These are phyloP conservation scores for Panthera uncia DNA, from an alignment of 2,113 vertebrate genomes.

Conservation along the genomic window DNA sequence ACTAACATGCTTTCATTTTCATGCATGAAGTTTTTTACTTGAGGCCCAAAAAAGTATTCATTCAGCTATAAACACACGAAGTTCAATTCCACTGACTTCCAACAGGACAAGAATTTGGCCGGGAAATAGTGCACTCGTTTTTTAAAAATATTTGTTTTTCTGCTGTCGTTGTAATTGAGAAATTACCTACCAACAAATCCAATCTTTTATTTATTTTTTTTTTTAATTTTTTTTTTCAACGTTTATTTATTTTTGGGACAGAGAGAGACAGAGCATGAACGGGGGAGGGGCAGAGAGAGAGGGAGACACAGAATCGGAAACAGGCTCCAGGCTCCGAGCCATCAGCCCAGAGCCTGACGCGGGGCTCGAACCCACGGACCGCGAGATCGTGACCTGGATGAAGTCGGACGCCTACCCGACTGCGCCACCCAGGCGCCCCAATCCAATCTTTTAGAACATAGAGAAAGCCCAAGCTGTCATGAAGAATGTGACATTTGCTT, in stretches of 20 bases:
- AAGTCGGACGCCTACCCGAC: no score
- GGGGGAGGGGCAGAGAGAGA: no score
- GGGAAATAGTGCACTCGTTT: not conserved
- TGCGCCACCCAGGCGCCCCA: no score
- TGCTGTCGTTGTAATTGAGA: not conserved
- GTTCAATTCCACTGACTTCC: not conserved
- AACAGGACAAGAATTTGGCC: not conserved
- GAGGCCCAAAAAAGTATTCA: not conserved
- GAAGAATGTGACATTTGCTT: not conserved
- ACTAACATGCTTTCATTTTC: not conserved
- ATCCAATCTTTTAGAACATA: not conserved
- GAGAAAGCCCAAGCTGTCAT: not conserved
- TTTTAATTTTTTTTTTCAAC: no score
- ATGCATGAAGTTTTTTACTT: not conserved
- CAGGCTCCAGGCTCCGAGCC: no score
- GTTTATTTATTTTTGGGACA: no score
- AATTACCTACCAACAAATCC: not conserved
- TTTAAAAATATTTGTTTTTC: not conserved
- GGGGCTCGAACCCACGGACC: no score
- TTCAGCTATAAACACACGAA: not conserved
- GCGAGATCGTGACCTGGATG: no score
- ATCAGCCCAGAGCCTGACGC: no score
- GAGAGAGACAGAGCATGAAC: no score
- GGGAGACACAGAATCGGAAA: no score
- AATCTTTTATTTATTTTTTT: no score